These are phyloP conservation scores for Meles meles DNA, from an alignment of 2,113 vertebrate genomes.

Conservation along the genomic window DNA sequence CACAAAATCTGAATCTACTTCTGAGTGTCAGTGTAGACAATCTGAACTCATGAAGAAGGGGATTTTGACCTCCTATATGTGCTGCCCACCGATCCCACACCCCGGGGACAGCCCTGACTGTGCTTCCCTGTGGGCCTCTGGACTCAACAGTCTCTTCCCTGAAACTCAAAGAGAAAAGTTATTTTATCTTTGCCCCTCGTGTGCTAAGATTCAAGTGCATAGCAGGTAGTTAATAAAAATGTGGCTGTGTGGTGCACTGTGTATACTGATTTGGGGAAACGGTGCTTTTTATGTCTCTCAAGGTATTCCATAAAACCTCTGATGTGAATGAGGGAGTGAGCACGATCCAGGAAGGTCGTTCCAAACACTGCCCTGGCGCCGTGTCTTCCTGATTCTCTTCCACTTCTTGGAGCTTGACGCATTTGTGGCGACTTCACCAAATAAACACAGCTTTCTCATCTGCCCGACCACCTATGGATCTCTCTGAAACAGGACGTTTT, in stretches of 20 bases:
- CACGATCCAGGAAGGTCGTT: not conserved
- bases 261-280: not conserved
- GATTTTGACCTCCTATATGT: not conserved
- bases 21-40: not conserved
- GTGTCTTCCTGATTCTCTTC: no score
- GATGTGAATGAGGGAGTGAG: not conserved
- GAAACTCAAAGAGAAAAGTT: not conserved
- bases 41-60: not conserved
- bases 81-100: rapidly evolving
- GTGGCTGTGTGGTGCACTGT: not conserved
- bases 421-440: not conserved
- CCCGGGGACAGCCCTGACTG: not conserved
- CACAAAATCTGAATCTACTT: not conserved
- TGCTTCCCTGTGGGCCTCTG: no score
- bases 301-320: not conserved
- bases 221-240: not conserved
- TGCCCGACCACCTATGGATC: not conserved
- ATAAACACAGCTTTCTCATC: not conserved
- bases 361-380: not conserved
- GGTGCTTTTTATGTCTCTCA: not conserved
- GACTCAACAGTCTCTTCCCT: not conserved
- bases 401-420: not conserved
- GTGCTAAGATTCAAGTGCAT: not conserved
- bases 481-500: not conserved
- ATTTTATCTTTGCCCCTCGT: not conserved